Evolutionary conservation across 1,140 invertebrate species (phyloP), one percentile per base, ranked within the genome.

Genomic region (Apis laboriosa): DNA sequence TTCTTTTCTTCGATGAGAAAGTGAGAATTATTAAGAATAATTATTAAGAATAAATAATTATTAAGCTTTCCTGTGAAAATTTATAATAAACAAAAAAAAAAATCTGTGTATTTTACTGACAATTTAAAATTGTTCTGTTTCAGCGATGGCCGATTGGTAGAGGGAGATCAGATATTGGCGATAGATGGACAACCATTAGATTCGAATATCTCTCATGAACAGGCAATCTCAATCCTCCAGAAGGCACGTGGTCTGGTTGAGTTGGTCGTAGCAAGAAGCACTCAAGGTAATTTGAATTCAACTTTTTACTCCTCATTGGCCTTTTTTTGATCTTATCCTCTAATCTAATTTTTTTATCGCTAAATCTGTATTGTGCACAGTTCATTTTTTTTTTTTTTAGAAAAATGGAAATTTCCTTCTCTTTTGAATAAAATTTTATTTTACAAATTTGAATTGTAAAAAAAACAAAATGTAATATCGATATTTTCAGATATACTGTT

Each of bases 131-230:
- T 70, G 66, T 28, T 88, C 87, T 90, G 90, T 95, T 95, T 64
- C 94, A 97, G 97, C 94, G 96, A 97, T 95, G 97, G 97, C 89
- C 94, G 96, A 88, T 94, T 97, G 78, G 95, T 96, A 92, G 96
- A 98, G 92, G 97, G 97, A 88, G 98, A 99, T 95, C 97, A 98
- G 92, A 97, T 99, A 92, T 93, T 98, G 91, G 97, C 97, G 85
- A 97, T 98, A 89, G 97, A 98, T 95, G 97, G 97, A 89, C 97
- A 97, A 91, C 97, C 97, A 77, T 94, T 98, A 90, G 96, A 97
- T 91, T 96, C 96, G 68, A 96, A 97, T 93, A 97, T 98, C 92
- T 98, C 97, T 75, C 98, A 98, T 94, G 97, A 98, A 93, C 95
- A 97, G 95, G 97, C 97, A 88, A 97, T 98, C 91, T 95, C 95